Percentiles rank a stretch among this genome's conserved stretches.
phyloP scores from a whole-genome alignment of 2,888 invertebrate genomes.

The Rhingia rostrata region DNA sequence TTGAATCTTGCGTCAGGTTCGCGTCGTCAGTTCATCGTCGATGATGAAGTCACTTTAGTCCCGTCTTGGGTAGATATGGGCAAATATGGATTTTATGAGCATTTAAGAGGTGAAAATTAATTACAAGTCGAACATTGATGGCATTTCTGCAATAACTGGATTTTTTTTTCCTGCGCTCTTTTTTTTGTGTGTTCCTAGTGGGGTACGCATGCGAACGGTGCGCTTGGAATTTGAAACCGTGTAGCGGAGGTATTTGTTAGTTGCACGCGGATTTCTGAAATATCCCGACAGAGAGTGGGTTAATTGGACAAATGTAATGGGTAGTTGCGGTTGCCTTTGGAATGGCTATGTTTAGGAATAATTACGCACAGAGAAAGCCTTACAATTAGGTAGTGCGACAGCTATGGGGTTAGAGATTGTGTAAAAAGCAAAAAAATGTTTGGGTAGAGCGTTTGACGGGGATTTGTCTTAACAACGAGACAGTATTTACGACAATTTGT shows the following conservation, averaged over 20 bases:
- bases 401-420: slow-evolving; percentile 2
- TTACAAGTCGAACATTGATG: slow-evolving; percentile 67
- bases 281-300: slow-evolving; percentile 42
- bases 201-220: not conserved
- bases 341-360: slow-evolving; percentile 24
- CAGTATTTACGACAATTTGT: too few relatives aligned
- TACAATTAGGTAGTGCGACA: slow-evolving; percentile 26
- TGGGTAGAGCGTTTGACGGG: too few relatives aligned
- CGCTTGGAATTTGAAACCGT: slow-evolving; percentile 42
- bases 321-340: slow-evolving; percentile 29
- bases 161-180: too few relatives aligned
- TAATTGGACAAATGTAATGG: slow-evolving; percentile 60
- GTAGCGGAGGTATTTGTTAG: slow-evolving; percentile 29
- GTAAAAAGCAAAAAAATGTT: not conserved
- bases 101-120: slow-evolving; percentile 73
- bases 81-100: slow-evolving; percentile 74
- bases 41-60: slow-evolving; percentile 56
- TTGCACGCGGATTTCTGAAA: slow-evolving; percentile 33
- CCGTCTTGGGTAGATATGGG: slow-evolving; percentile 20
- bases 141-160: slow-evolving; percentile 60
- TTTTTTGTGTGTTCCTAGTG: not conserved
- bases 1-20: slow-evolving; percentile 47
- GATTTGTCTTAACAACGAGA: too few relatives aligned
- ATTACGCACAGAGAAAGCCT: slow-evolving; percentile 46
- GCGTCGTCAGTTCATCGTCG: not conserved